Conservation (phyloP, 2,113 vertebrate species). For the Anhinga anhinga region DNA sequence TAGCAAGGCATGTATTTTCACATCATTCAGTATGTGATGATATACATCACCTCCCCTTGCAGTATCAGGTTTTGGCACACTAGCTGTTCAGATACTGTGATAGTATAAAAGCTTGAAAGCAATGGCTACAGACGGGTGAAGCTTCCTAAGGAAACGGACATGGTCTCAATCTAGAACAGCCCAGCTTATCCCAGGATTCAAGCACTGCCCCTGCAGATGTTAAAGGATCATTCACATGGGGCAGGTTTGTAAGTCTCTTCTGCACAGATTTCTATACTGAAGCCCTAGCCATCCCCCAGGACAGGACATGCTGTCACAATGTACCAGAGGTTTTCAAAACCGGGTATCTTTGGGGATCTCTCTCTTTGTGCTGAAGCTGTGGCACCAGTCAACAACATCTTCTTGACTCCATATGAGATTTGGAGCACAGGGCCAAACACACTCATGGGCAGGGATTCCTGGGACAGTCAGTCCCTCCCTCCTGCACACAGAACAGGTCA, state of each 20-base stretch:
- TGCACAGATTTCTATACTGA: background rate
- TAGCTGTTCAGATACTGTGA: background rate
- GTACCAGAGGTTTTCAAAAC: background rate
- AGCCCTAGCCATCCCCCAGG: background rate
- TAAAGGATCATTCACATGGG: background rate
- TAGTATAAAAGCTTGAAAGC: background rate
- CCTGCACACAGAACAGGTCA: background rate
- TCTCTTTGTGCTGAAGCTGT: background rate
- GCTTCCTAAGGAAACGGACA: background rate
- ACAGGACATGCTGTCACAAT: background rate
- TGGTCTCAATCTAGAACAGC: background rate
- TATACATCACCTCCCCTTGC: background rate
- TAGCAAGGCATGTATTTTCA: background rate
- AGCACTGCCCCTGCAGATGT: background rate
- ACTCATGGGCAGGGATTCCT: background rate
- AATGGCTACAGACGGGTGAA: background rate
- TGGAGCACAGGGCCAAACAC: background rate
- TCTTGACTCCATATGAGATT: background rate
- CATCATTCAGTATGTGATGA: rapidly evolving
- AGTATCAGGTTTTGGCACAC: background rate
- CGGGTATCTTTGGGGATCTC: background rate
- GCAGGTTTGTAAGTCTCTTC: background rate
- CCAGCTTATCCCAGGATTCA: background rate
- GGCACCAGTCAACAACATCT: background rate
- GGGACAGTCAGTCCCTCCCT: background rate